phyloP scores from a whole-genome alignment of 2,797 vertebrate species.

The Garrulus glandarius region DNA sequence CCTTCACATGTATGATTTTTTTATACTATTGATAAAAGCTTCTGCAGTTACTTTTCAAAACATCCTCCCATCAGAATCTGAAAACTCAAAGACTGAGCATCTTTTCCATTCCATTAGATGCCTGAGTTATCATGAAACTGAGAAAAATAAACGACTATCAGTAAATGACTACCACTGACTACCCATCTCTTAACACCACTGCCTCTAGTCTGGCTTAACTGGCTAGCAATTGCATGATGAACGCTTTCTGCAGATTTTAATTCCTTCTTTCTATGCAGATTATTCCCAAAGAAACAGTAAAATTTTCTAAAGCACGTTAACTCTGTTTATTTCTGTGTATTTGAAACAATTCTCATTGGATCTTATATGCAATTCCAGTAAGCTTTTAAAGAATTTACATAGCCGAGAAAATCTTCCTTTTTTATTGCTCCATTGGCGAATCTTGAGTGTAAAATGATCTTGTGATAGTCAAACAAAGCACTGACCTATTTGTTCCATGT shows the following conservation, averaged over 20 bases:
- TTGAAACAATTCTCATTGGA: background rate
- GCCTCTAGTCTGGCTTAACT: background rate
- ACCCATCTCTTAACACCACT: background rate
- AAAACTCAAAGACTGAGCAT: background rate
- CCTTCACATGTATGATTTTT: fast-evolving
- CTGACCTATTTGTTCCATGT: background rate
- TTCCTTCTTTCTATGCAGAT: constrained; percentile 1
- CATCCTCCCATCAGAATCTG: background rate
- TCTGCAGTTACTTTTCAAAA: background rate
- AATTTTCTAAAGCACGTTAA: background rate
- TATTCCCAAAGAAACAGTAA: constrained; percentile 7
- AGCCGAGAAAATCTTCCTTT: background rate
- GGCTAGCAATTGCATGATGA: background rate
- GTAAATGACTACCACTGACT: background rate
- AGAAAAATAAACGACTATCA: background rate
- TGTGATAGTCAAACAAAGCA: background rate
- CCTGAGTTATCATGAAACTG: background rate
- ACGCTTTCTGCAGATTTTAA: background rate
- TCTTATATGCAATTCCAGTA: background rate
- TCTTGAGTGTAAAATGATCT: background rate
- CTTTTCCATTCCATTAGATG: background rate
- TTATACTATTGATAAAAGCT: background rate
- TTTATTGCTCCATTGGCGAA: background rate
- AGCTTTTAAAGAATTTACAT: background rate
- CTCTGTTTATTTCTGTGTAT: background rate